These are phyloP conservation scores for Shargacucullia verbasci DNA, from an alignment of 2,888 invertebrate genomes.

Conservation along the genomic window DNA sequence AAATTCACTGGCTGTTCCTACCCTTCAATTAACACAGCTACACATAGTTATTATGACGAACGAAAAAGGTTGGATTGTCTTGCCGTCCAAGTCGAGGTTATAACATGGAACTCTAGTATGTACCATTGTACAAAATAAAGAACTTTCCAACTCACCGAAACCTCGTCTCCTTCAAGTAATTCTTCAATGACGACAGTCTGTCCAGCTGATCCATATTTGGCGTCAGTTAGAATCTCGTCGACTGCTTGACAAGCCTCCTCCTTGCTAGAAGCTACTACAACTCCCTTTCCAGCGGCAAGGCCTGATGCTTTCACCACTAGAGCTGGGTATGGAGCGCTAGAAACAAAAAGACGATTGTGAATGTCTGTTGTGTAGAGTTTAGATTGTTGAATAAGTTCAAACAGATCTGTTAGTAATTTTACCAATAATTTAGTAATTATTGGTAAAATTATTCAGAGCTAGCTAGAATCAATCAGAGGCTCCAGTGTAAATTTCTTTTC, in stretches of 20 bases:
- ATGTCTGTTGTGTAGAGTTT: neutral
- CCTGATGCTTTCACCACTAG: constrained; percentile 98
- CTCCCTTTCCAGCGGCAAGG: constrained; percentile 99
- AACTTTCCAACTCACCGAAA: constrained; percentile 92
- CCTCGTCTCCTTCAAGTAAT: constrained; percentile 96
- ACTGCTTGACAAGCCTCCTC: constrained; percentile 96
- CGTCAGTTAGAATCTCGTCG: constrained; percentile 93
- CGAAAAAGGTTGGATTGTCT: too few relatives aligned
- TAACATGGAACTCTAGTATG: neutral
- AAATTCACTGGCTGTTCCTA: too few relatives aligned
- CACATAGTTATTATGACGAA: too few relatives aligned
- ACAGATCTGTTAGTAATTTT: too few relatives aligned
- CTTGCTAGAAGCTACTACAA: constrained; percentile 94
- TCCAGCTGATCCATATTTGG: constrained; percentile 95
- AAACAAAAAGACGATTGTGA: neutral
- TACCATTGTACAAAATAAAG: too few relatives aligned
- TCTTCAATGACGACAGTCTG: constrained; percentile 97
- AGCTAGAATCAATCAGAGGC: too few relatives aligned
- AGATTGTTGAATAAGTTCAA: too few relatives aligned
- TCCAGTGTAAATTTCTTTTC: too few relatives aligned
- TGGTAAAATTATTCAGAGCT: too few relatives aligned
- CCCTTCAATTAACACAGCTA: too few relatives aligned
- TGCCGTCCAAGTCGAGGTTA: too few relatives aligned
- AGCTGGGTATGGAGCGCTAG: constrained; percentile 93
- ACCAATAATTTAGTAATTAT: constrained; percentile 1